Conservation (phyloP, 2,797 vertebrate genomes). For the Graptemys geographica region DNA sequence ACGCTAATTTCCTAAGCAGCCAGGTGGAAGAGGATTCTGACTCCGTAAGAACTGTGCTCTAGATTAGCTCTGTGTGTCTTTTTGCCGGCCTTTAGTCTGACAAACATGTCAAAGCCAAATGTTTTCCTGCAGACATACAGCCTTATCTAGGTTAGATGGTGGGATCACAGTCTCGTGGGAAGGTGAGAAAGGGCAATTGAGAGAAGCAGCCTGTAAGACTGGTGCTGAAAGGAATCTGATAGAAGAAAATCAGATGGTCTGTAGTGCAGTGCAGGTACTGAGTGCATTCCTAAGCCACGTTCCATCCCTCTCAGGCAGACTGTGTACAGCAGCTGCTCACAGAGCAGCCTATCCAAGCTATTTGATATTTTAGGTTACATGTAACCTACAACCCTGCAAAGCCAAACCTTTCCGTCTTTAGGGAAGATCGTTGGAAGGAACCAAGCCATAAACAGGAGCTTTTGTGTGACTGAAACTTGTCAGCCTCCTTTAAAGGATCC, state of each 20-base stretch:
- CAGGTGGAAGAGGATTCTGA: conserved; percentile 80
- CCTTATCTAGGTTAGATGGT: accelerated
- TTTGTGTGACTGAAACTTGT: not conserved
- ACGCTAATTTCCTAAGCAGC: conserved; percentile 67
- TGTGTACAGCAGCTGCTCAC: accelerated
- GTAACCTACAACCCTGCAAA: not conserved
- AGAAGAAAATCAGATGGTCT: not conserved
- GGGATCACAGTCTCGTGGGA: not conserved
- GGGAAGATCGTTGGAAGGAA: not conserved
- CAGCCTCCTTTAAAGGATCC: not conserved
- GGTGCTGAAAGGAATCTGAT: not conserved
- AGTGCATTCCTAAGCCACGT: accelerated
- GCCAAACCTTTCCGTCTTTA: not conserved
- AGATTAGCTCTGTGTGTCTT: not conserved
- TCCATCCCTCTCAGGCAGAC: not conserved
- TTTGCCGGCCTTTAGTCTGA: not conserved
- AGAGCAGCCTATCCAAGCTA: not conserved
- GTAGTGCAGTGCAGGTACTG: accelerated
- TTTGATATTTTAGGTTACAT: accelerated
- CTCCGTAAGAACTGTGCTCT: conserved; percentile 75
- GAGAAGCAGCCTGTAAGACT: not conserved
- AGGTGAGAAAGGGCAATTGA: not conserved
- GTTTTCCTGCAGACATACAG: not conserved
- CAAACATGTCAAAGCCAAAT: not conserved
- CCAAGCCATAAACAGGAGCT: not conserved